Base-by-base conservation (phyloP, 1,140 invertebrate genomes). In the Drosophila watanabei region DNA sequence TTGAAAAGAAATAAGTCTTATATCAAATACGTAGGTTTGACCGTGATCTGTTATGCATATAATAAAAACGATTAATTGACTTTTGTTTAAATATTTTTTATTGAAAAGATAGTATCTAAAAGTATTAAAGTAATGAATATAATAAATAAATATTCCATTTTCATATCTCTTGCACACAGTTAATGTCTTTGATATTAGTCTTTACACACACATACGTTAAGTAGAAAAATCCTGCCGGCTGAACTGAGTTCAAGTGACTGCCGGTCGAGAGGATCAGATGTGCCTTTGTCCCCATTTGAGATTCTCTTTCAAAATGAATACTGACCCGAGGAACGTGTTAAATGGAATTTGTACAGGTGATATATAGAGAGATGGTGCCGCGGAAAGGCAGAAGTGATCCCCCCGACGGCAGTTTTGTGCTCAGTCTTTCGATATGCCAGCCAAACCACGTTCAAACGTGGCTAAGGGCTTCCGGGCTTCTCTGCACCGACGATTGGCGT, bases 281-380 rank as follows among this genome's bases (percentile, higher is more conserved):
- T 11, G 32, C 18, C 24, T 48, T 11, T 16, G 30, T 5, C n/a
- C 18, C 7, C 7, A 16, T 37, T 37, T 11, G 45, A 73, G 66
- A 73, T 73, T 72, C 69, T n/a, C 11, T 24, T 10, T 24, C 16
- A 9, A 33, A n/a, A 18, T 35, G 24, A 66, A 70, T 66, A 52
- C 60, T 45, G 18, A 8, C 11, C 11, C 16, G 8, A 35, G 28
- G 30, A 35, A 46, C n/a, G 32, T 46, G 39, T 35, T 46, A 18
- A 24, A 51, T 54, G 62, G 14, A 58, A 59, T 73, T 59, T 56
- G 6, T 73, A 71, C 52, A 73, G 68, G 32, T 71, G 65, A 41
- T 14, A 39, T 56, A 11, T 37, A 10, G 20, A 11, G 9, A 30
- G 18, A 37, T 72, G 43, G 16, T 32, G 37, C 30, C 52, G 35